Evolutionary conservation across 2,113 vertebrate species (phyloP).

Genomic region (Aramus guarauna): DNA sequence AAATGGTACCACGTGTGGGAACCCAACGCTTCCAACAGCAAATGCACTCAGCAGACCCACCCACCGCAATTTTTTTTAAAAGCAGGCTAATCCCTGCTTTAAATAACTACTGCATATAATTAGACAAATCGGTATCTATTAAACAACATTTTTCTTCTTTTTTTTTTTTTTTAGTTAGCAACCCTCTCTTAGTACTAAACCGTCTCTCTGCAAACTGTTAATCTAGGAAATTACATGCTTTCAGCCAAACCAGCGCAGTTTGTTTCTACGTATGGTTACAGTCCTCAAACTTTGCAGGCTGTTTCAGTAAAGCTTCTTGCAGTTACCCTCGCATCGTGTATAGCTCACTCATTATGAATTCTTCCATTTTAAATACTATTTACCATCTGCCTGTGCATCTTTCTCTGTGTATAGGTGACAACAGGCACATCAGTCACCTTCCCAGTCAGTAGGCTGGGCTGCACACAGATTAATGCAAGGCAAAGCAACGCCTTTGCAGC

Average conservation of each 20-base stretch:
- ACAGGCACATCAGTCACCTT: not conserved
- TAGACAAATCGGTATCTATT: not conserved
- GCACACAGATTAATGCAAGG: not conserved
- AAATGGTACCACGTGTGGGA: not conserved
- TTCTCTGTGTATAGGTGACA: not conserved
- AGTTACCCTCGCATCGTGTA: not conserved
- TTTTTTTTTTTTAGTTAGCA: constrained; percentile 1
- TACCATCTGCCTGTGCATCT: not conserved
- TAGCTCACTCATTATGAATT: not conserved
- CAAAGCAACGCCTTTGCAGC: not conserved
- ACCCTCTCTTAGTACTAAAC: constrained; percentile 39
- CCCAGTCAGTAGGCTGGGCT: not conserved
- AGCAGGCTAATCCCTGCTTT: not conserved
- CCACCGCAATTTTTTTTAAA: not conserved
- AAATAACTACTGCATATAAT: constrained; percentile 29
- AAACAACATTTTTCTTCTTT: not conserved
- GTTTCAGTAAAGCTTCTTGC: not conserved
- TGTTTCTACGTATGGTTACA: not conserved
- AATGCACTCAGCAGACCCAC: not conserved
- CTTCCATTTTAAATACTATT: not conserved
- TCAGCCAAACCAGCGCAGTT: not conserved
- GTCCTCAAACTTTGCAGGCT: not conserved
- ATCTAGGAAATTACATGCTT: constrained; percentile 57
- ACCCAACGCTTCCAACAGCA: not conserved
- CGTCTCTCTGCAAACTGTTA: constrained; percentile 6